Conservation (phyloP, 2,888 invertebrate species). For the Mactromeris polynyma region DNA sequence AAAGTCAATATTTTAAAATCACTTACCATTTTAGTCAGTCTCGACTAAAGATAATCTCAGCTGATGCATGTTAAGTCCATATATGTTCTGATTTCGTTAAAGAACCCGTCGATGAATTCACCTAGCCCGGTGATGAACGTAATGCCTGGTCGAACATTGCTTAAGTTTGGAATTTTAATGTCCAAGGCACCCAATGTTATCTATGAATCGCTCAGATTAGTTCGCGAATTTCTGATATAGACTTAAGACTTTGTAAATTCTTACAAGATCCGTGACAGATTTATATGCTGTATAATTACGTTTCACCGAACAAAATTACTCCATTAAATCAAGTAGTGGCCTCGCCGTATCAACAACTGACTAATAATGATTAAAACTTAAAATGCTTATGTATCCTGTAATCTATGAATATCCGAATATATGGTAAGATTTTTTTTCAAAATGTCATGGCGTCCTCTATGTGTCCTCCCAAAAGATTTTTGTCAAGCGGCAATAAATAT, state of each 20-base stretch:
- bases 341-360: constrained; percentile 11
- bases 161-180: constrained; percentile 55
- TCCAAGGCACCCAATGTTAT: constrained; percentile 50
- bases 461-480: constrained; percentile 6
- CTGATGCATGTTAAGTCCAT: constrained; percentile 2
- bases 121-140: not conserved
- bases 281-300: constrained; percentile 63
- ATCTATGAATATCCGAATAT: constrained; percentile 14
- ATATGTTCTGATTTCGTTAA: not conserved
- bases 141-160: constrained; percentile 23
- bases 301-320: constrained; percentile 55
- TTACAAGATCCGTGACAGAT: constrained; percentile 45
- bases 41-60: not conserved
- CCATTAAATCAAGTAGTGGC: constrained; percentile 56
- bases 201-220: constrained; percentile 40
- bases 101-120: not conserved
- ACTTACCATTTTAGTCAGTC: not conserved
- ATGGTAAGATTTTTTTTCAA: constrained; percentile 9
- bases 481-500: not conserved
- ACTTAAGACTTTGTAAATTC: constrained; percentile 2
- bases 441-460: not conserved
- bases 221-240: constrained; percentile 28
- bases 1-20: not conserved
- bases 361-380: constrained; percentile 39
- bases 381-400: constrained; percentile 21